These are phyloP conservation scores for Epinephelus lanceolatus DNA, from an alignment of 2,113 vertebrate species.

Conservation along the genomic window DNA sequence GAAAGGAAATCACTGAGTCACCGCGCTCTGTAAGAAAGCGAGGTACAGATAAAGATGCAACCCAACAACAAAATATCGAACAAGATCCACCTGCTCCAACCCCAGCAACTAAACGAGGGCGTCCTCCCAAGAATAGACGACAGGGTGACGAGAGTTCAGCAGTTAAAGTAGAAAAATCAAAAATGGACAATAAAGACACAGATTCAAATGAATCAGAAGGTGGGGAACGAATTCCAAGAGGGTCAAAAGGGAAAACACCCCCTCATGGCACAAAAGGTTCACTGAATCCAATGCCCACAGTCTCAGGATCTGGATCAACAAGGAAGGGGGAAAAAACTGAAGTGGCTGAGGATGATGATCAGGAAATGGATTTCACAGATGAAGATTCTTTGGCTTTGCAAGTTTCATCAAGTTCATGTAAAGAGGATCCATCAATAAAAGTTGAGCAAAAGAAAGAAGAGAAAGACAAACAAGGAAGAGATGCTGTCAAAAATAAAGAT, in stretches of 20 bases:
- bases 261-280: constrained; percentile 82
- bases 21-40: constrained; percentile 91
- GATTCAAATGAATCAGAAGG: constrained; percentile 89
- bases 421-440: constrained; percentile 72
- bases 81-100: constrained; percentile 82
- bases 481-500: constrained; percentile 72
- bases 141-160: constrained; percentile 86
- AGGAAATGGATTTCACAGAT: constrained; percentile 79
- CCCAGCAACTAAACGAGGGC: constrained; percentile 85
- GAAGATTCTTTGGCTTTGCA: constrained; percentile 65
- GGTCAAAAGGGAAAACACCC: constrained; percentile 80
- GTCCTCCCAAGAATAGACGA: constrained; percentile 93
- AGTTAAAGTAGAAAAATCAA: constrained; percentile 84
- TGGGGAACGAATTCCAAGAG: constrained; percentile 81
- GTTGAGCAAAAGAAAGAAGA: constrained; percentile 81
- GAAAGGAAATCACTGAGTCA: constrained; percentile 89
- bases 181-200: constrained; percentile 86
- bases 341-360: constrained; percentile 66
- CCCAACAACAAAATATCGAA: constrained; percentile 71
- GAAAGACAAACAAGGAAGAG: constrained; percentile 70
- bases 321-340: constrained; percentile 90
- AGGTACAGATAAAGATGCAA: constrained; percentile 86
- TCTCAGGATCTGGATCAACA: constrained; percentile 72
- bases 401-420: constrained; percentile 62
- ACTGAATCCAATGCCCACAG: constrained; percentile 73